Evolutionary conservation across 2,888 invertebrate genomes (phyloP).

Genomic region (Schizaphis graminum): DNA sequence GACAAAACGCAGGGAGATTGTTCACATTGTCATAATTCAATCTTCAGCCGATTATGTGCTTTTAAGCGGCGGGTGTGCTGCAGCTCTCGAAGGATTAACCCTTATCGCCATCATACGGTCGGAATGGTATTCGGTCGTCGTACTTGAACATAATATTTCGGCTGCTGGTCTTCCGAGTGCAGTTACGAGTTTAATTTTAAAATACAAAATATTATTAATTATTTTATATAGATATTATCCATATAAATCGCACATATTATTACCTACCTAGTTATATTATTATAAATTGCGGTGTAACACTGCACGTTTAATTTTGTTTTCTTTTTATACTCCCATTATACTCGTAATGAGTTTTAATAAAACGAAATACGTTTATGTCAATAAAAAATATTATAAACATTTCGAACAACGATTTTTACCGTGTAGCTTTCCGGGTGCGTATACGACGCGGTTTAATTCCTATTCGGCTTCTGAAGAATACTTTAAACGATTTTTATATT

Average conservation of each 20-base stretch:
- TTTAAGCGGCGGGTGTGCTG: slow-evolving; percentile 30
- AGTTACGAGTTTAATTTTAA: neutral
- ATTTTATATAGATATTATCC: neutral
- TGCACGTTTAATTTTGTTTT: neutral
- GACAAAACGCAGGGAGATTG: neutral
- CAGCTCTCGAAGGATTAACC: slow-evolving; percentile 24
- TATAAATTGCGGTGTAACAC: neutral
- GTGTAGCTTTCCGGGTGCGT: neutral
- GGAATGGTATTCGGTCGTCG: neutral
- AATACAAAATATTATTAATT: too few species aligned
- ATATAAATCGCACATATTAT: too few species aligned
- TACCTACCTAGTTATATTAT: too few species aligned
- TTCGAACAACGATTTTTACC: neutral
- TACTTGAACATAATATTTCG: neutral
- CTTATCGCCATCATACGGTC: slow-evolving; percentile 34
- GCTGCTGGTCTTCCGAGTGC: neutral
- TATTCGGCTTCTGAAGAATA: slow-evolving; percentile 3
- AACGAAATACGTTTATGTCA: neutral
- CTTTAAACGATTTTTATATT: slow-evolving; percentile 1
- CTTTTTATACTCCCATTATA: neutral
- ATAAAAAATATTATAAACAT: neutral
- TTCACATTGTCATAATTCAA: slow-evolving; percentile 43
- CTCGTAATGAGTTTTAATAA: neutral
- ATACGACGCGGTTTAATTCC: neutral
- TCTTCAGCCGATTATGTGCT: slow-evolving; percentile 41